Evolutionary conservation across 2,797 vertebrate species (phyloP).

Genomic region (Sebastes alutus): DNA sequence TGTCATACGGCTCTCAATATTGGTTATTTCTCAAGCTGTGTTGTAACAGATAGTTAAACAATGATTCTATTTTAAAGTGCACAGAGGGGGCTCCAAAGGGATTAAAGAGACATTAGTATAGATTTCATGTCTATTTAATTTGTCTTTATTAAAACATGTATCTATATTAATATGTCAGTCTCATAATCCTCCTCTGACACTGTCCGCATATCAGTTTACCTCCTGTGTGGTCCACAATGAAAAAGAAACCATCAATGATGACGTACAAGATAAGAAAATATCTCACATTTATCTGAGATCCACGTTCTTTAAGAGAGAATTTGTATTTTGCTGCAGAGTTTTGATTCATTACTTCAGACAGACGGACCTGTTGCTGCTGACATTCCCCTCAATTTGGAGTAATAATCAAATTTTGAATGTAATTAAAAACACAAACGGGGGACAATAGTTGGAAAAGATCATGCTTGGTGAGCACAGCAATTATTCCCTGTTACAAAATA

Average conservation of each 20-base stretch:
- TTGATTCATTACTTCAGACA: not conserved
- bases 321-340: not conserved
- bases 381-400: not conserved
- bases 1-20: conserved; percentile 53
- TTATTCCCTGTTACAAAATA: not conserved
- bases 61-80: conserved; percentile 42
- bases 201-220: conserved; percentile 1
- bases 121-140: conserved; percentile 28
- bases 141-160: conserved; percentile 14
- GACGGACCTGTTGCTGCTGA: not conserved
- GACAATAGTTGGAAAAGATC: not conserved
- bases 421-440: not conserved
- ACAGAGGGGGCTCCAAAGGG: conserved; percentile 12
- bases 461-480: not conserved
- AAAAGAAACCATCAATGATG: not conserved
- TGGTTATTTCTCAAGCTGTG: conserved; percentile 47
- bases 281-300: not conserved
- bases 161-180: conserved; percentile 16
- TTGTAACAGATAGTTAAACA: conserved; percentile 44
- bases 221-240: conserved; percentile 26
- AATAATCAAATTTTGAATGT: not conserved
- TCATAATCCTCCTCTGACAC: conserved; percentile 13
- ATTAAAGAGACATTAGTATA: conserved; percentile 31
- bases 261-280: not conserved
- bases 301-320: not conserved